Conservation (phyloP, 2,113 vertebrate genomes). For the Oreochromis aureus region DNA sequence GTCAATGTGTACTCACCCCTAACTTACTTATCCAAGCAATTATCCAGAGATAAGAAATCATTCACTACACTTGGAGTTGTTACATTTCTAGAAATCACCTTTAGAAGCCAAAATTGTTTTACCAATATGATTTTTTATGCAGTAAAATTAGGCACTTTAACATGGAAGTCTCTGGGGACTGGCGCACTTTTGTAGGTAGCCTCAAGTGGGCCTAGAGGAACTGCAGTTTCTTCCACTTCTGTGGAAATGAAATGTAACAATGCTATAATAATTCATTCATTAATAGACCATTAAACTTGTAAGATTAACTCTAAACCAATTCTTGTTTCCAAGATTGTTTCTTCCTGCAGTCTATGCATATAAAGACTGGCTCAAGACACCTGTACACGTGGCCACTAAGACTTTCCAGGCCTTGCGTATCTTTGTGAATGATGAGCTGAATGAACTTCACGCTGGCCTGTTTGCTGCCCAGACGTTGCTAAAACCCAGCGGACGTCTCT, state of each 20-base stretch:
- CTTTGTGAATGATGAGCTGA: conserved; percentile 93
- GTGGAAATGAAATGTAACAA: background rate
- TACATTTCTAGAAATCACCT: too few species aligned
- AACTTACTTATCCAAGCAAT: background rate
- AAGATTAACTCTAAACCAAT: background rate
- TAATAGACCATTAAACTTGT: background rate
- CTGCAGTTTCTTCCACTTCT: background rate
- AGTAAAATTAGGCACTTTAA: background rate
- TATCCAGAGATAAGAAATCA: background rate
- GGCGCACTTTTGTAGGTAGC: too few species aligned
- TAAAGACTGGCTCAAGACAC: conserved; percentile 84
- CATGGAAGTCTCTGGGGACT: background rate
- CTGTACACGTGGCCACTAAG: conserved; percentile 87
- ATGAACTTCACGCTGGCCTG: conserved; percentile 80
- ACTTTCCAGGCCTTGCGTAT: conserved; percentile 91
- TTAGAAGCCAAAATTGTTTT: too few species aligned
- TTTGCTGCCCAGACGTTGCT: conserved; percentile 75
- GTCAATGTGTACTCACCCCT: background rate
- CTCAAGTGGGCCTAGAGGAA: too few species aligned
- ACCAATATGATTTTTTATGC: background rate
- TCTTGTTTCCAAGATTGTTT: conserved; percentile 78
- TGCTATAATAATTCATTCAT: background rate
- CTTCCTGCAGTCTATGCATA: conserved; percentile 78
- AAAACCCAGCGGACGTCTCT: conserved; percentile 82
- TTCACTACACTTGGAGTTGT: background rate